Percentiles rank a stretch among this genome's conserved stretches.
Evolutionary conservation across 2,797 vertebrate genomes (phyloP).

Genomic region (Okamejei kenojei): DNA sequence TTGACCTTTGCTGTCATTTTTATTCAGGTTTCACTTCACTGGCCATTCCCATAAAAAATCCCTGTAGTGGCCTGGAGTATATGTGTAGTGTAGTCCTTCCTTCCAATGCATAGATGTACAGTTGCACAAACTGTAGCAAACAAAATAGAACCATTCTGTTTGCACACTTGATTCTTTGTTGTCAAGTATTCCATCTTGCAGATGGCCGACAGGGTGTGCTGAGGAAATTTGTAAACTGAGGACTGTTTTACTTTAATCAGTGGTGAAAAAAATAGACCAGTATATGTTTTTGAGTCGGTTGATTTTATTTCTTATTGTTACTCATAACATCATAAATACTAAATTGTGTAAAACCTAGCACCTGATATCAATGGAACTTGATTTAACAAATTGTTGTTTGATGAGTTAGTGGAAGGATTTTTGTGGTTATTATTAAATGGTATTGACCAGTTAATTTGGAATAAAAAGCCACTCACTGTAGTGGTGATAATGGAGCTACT

Average conservation of each 20-base stretch:
- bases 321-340: neutral
- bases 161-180: neutral
- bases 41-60: neutral
- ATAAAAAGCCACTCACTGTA: no score
- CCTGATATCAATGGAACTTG: neutral
- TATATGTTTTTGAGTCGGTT: neutral
- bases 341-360: neutral
- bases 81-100: neutral
- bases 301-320: neutral
- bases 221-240: neutral
- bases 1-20: neutral
- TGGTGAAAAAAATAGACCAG: neutral
- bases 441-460: no score
- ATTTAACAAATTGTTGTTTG: neutral
- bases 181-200: neutral
- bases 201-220: neutral
- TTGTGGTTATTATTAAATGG: no score
- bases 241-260: neutral
- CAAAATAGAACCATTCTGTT: neutral
- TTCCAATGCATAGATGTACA: no score
- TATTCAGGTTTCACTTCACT: neutral
- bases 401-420: neutral
- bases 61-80: neutral
- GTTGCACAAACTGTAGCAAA: neutral
- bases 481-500: no score